Evolutionary conservation across 2,113 vertebrate species (phyloP), one percentile per base, ranked within the genome.

Genomic region (Bambusicola thoracicus): DNA sequence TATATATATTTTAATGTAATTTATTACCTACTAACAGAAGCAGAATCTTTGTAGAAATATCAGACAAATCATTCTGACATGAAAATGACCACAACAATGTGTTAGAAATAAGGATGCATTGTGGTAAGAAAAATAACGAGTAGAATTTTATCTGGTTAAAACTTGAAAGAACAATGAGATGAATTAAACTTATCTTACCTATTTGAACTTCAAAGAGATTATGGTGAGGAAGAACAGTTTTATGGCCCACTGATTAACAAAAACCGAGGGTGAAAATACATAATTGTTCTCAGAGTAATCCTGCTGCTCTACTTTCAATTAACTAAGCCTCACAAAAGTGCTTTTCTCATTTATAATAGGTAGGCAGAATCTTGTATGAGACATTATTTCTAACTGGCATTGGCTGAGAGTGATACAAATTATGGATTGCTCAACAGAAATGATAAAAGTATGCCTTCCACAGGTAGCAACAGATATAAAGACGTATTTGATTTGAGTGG

Each of bases 271-370:
- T 55, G 30, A 96, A 89, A 84, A 92, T 90, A 76, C 24, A 34
- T 86, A 15, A 73, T 59, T 89, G 15, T 91, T 94, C 58, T 87
- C 56, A 68, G 46, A 76, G 18, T 65, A 94, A 79, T 92, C 66
- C 43, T 94, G 36, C 48, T 58, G 77, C 30, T 48, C 53, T 89
- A 69, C 48, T 81, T 94, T 44, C 74, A 95, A 40, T 92, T 92
- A 86, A 79, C 27, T 78, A 84, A 93, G 43, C n/a, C 46, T 87
- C 65, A 30, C 40, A 94, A 81, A 53, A 0, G 0, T 56, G 32
- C 11, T 84, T 90, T 86, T 78, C 30, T 75, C 93, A 75, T 90
- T 86, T 77, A 65, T 65, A 56, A 44, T 51, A 18, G 22, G 18
- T 62, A 83, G 73, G 18, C 13, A 84, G 32, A 67, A 44, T 84